These are phyloP conservation scores for Hylomyscus alleni DNA, from an alignment of 2,797 vertebrate species.

Conservation along the genomic window DNA sequence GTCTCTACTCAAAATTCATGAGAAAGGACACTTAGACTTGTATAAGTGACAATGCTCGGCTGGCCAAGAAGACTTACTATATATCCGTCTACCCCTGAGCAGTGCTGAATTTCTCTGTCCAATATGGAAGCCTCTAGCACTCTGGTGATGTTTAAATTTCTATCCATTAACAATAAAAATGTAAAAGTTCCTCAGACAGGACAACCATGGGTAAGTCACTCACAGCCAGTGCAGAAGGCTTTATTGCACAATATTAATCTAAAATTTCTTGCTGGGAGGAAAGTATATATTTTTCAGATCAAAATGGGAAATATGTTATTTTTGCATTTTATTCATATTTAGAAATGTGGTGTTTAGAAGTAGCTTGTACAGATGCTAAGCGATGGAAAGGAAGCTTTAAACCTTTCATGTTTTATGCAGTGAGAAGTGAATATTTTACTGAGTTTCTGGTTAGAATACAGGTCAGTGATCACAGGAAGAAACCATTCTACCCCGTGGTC, in stretches of 20 bases:
- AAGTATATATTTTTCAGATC: neutral
- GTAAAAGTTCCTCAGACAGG: neutral
- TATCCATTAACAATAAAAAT: neutral
- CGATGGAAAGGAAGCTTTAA: neutral
- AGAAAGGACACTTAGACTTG: neutral
- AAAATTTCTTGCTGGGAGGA: neutral
- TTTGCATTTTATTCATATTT: neutral
- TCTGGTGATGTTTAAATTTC: neutral
- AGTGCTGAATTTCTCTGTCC: neutral
- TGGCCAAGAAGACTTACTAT: neutral
- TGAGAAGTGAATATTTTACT: neutral
- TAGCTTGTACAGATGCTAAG: fast-evolving
- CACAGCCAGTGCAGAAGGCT: neutral
- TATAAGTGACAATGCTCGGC: neutral
- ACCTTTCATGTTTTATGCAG: neutral
- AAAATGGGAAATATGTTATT: neutral
- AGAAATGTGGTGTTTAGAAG: neutral
- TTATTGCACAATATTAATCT: too few relatives aligned
- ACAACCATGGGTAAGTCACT: neutral
- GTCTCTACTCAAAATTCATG: neutral
- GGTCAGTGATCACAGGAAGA: neutral
- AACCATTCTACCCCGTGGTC: neutral
- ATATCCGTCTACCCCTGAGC: too few relatives aligned
- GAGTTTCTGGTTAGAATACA: neutral
- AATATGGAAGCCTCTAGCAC: too few relatives aligned